Evolutionary conservation across 2,113 vertebrate genomes (phyloP), one percentile per base, ranked within the genome.

Genomic region (Silurus asotus): DNA sequence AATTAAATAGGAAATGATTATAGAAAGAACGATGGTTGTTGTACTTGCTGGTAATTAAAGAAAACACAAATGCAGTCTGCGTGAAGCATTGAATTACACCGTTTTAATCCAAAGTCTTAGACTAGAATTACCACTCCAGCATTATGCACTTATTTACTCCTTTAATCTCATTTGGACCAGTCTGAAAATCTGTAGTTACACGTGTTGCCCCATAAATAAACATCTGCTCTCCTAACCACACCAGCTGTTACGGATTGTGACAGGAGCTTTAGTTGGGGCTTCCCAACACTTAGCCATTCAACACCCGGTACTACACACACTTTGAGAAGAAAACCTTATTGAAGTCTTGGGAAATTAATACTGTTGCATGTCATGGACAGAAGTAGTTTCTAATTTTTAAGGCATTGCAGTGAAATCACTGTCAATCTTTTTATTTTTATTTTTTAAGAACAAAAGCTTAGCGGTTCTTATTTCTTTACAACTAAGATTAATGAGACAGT

Each of bases 161-260:
- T 84, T 45, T 23, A 11, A 74, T 53, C 53, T 28, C 48, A 5
- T 25, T 45, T 82, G 61, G 5, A 55, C 72, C 53, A 55, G 62
- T 62, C 4, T 83, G 81, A 45, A 14, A 65, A 69, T 20, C 61
- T 61, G 75, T 79, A 64, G 45, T 55, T 82, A 65, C 64, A 69
- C 49, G 85, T 74, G 28, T 78, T 74, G 67, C 9, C 62, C 56
- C 14, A 62, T 25, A 53, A 88, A 9, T 82, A 58, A 84, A 48
- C 53, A 88, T 80, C 85, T 81, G 85, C 78, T 81, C 49, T 74
- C 14, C 56, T 81, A 14, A 81, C 55, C 84, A 37, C 78, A 62
- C 84, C 85, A 86, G 77, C 77, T 86, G 85, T 81, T 72, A 64
- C 17, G 11, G 78, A 15, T 25, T 74, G 53, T 86, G 56, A 86